Evolutionary conservation across 2,888 invertebrate genomes (phyloP), one percentile per base, ranked within the genome.

Genomic region (Gryllus longicercus): DNA sequence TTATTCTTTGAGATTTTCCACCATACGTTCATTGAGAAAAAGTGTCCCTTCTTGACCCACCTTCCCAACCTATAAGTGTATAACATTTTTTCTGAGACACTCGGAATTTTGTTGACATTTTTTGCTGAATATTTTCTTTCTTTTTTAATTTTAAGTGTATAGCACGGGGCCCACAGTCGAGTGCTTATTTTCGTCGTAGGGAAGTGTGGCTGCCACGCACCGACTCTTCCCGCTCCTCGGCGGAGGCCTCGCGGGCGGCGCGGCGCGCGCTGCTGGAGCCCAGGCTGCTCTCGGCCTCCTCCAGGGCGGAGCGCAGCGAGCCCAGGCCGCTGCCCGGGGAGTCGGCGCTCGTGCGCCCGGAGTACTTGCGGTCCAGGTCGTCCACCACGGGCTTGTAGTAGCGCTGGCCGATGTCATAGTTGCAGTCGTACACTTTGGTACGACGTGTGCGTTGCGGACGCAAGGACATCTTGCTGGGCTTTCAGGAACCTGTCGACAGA

Each of bases 361-460:
- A 89, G 85, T 91, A 90, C 87, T 94, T 94, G 83, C 92, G 91
- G 86, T 95, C 94, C 83, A 95, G 87, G 81, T 92, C 90, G 86
- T 94, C 94, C 77, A 95, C 88, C 83, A 94, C 92, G 16, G 94
- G 91, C 84, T 92, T 92, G 89, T 95, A 95, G 86, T 94, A 94
- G 85, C 93, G 93, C 87, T 95, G 93, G 80, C 95, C 95, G 86
- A 94, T 93, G 88, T 93, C 92, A 88, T 94, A 95, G 87, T 95
- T 95, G 87, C 94, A 94, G 85, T 95, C 94, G 86, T 96, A 95
- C 85, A 95, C 93, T 87, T 93, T 93, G 50, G 95, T 95, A 51
- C 85, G 84, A 84, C 95, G 91, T 83, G 93, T 93, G 86, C 93
- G 89, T 85, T 87, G 88, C 79, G 83, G 81, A 14, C 81, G 82